A percentile compares a stretch with the other conserved stretches of the same genome.
Evolutionary conservation across 2,113 vertebrate species (phyloP).

Genomic region (Odontophorus gujanensis): DNA sequence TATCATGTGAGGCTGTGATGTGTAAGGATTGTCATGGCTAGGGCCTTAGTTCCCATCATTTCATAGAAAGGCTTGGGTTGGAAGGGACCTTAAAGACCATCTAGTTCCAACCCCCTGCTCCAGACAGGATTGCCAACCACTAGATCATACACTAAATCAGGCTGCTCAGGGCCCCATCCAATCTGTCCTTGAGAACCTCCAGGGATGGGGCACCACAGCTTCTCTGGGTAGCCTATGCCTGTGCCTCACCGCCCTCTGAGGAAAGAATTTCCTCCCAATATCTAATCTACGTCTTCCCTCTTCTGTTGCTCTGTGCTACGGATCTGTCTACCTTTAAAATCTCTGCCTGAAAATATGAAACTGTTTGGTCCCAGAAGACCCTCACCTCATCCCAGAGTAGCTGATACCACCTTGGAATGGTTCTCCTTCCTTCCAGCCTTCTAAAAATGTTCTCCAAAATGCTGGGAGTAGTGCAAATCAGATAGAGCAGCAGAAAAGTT

Average conservation of each 20-base stretch:
- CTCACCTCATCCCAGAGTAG: neutral
- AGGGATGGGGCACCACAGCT: too few species aligned
- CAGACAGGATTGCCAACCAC: too few species aligned
- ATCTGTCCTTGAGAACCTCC: too few species aligned
- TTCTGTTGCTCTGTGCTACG: neutral
- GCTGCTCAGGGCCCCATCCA: too few species aligned
- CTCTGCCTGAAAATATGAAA: neutral
- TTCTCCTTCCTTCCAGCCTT: neutral
- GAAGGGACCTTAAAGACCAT: too few species aligned
- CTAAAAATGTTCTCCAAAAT: neutral
- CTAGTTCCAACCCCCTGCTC: too few species aligned
- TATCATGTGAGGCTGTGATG: neutral
- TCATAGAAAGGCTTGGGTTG: too few species aligned
- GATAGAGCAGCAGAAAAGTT: neutral
- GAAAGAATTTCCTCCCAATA: too few species aligned
- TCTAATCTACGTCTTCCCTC: neutral
- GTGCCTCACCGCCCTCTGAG: too few species aligned
- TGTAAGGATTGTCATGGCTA: neutral
- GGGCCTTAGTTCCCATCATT: neutral
- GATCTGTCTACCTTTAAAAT: neutral
- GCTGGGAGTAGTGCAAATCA: neutral
- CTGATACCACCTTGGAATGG: accelerated
- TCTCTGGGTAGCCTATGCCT: too few species aligned
- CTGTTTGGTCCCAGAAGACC: neutral
- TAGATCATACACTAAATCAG: too few species aligned